Evolutionary conservation across 2,797 vertebrate species (phyloP).

Genomic region (Esox lucius): DNA sequence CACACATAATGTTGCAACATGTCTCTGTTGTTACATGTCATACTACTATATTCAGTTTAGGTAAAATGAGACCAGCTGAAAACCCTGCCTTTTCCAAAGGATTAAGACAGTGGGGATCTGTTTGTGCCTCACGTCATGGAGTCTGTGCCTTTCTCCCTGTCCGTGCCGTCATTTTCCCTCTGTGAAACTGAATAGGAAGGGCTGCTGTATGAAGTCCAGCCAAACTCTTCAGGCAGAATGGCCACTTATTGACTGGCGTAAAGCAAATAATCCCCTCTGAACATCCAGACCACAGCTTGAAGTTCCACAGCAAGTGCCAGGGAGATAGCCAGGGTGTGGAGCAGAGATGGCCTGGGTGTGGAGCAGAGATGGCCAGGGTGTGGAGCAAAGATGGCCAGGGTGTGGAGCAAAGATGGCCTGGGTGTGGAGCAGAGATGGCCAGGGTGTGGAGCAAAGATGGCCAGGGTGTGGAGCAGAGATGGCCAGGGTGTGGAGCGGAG

Average conservation of each 20-base stretch:
- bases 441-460: no score
- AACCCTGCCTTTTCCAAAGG: neutral
- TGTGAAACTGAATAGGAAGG: neutral
- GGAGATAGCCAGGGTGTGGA: no score
- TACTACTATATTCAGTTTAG: neutral
- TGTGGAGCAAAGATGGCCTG: no score
- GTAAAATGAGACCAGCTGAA: neutral
- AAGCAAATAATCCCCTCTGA: conserved; percentile 21
- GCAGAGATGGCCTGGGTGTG: no score
- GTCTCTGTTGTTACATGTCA: neutral
- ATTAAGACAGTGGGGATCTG: neutral
- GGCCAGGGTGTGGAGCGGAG: no score
- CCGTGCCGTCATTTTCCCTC: neutral
- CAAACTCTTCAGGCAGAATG: conserved; percentile 14
- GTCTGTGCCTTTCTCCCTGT: neutral
- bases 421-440: no score
- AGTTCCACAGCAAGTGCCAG: neutral
- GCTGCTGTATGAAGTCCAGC: conserved; percentile 16
- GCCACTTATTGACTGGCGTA: conserved; percentile 14
- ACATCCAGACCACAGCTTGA: conserved; percentile 11
- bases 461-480: no score
- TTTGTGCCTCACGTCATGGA: neutral
- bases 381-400: no score
- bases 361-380: no score
- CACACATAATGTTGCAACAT: neutral